phyloP scores from a whole-genome alignment of 1,140 invertebrate genomes.

The Zaprionus capensis region DNA sequence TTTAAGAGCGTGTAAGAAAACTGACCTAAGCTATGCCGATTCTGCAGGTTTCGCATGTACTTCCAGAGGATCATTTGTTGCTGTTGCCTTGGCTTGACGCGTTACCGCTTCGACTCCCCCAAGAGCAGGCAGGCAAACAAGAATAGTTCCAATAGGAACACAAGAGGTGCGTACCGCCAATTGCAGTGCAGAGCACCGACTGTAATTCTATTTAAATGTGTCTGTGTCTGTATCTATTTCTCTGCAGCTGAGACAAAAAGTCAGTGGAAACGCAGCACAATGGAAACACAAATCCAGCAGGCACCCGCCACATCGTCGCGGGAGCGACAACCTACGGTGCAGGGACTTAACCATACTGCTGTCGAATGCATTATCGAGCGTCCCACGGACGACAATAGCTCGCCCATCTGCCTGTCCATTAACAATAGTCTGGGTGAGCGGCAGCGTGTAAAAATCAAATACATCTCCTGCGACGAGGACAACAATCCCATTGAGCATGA shows the following conservation, averaged over 20 bases:
- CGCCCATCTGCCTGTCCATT: constrained; percentile 73
- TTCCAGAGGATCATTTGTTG: constrained; percentile 86
- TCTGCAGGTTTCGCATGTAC: constrained; percentile 85
- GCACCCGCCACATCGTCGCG: constrained; percentile 53
- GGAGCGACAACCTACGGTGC: constrained; percentile 42
- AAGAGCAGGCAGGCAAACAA: constrained; percentile 67
- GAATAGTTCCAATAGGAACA: constrained; percentile 69
- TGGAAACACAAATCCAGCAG: constrained; percentile 82
- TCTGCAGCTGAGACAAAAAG: constrained; percentile 67
- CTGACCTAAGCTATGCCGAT: not conserved
- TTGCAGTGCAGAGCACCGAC: not conserved
- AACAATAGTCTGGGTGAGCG: constrained; percentile 66
- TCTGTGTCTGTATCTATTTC: constrained; percentile 7
- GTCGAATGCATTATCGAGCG: constrained; percentile 71
- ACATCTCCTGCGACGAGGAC: constrained; percentile 82
- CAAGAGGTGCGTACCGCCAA: constrained; percentile 63
- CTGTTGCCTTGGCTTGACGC: constrained; percentile 70
- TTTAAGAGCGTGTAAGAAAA: not conserved
- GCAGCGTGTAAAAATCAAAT: constrained; percentile 76
- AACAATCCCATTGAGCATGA: constrained; percentile 77
- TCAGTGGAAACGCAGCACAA: constrained; percentile 81
- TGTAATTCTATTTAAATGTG: not conserved
- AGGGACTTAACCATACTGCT: constrained; percentile 32
- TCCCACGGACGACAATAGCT: constrained; percentile 58
- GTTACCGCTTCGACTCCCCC: constrained; percentile 65